Percentiles rank a stretch among this genome's conserved stretches.
These are phyloP conservation scores for Junonia oenone DNA, from an alignment of 2,888 invertebrate genomes.

Conservation along the genomic window DNA sequence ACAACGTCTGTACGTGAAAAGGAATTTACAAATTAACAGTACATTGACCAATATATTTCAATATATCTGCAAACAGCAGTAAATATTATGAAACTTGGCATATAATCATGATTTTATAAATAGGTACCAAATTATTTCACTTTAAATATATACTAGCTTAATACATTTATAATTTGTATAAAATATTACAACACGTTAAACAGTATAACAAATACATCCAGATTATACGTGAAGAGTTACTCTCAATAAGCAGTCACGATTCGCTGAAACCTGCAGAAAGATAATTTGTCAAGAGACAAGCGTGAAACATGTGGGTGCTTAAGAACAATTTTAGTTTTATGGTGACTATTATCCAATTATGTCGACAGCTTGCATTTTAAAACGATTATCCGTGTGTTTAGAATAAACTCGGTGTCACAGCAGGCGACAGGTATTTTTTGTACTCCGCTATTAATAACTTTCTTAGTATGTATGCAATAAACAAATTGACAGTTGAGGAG, in stretches of 20 bases:
- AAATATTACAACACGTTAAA: conserved; percentile 17
- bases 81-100: no score
- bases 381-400: neutral
- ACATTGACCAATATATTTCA: neutral
- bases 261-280: conserved; percentile 38
- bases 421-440: neutral
- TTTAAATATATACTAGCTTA: neutral
- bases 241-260: conserved; percentile 30
- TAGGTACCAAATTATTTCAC: neutral
- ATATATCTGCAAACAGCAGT: no score
- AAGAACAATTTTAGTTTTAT: conserved; percentile 2
- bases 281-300: conserved; percentile 53
- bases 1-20: conserved; percentile 35
- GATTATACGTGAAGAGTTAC: conserved; percentile 24
- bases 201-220: conserved; percentile 24
- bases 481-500: neutral
- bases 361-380: neutral
- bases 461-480: neutral
- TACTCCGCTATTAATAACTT: neutral
- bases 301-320: conserved; percentile 34
- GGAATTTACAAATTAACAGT: neutral
- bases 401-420: neutral
- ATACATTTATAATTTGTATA: conserved; percentile 14
- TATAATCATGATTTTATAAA: neutral
- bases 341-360: conserved; percentile 3